These are phyloP conservation scores for Lutraria lutraria DNA, from an alignment of 2,888 invertebrate genomes.

Conservation along the genomic window DNA sequence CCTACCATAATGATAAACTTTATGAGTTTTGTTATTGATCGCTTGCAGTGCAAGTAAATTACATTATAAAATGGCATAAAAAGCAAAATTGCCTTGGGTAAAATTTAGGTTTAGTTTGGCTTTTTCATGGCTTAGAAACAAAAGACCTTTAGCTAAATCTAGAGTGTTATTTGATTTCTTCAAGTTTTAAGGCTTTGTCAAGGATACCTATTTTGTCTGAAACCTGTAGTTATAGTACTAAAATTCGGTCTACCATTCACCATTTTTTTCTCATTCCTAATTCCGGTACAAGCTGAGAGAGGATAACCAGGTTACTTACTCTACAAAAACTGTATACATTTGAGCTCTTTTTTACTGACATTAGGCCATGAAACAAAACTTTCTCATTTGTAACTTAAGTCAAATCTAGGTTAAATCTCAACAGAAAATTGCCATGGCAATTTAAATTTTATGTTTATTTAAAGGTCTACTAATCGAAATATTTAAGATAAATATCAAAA, in stretches of 20 bases:
- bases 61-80: neutral
- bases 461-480: neutral
- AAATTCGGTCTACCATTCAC: too few relatives aligned
- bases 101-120: neutral
- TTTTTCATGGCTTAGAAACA: neutral
- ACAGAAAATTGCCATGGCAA: neutral
- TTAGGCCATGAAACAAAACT: too few relatives aligned
- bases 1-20: neutral
- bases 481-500: neutral
- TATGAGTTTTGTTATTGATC: neutral
- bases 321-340: too few relatives aligned
- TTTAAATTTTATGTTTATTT: neutral
- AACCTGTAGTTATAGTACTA: neutral
- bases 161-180: neutral
- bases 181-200: neutral
- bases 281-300: too few relatives aligned
- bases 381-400: too few relatives aligned
- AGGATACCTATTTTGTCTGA: neutral
- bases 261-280: too few relatives aligned
- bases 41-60: conserved; percentile 1
- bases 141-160: neutral
- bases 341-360: too few relatives aligned
- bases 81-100: neutral
- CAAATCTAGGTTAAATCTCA: too few relatives aligned
- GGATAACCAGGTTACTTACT: too few relatives aligned